A percentile compares a stretch with the other conserved stretches of the same genome.
These are phyloP conservation scores for Chirona hameri DNA, from an alignment of 2,888 invertebrate species.

Conservation along the genomic window DNA sequence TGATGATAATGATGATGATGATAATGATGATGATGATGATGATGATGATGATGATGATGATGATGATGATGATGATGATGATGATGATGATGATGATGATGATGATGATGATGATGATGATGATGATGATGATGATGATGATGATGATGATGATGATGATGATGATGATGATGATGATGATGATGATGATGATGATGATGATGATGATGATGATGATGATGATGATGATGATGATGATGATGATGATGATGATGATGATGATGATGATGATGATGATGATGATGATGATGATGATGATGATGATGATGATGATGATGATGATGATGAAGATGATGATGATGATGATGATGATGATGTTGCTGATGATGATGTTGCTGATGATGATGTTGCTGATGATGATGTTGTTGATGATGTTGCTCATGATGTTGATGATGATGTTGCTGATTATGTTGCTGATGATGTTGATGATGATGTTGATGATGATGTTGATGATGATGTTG, in stretches of 20 bases:
- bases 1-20: too few species aligned
- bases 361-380: too few species aligned
- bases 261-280: conserved; percentile 22
- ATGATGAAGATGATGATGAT: conserved; percentile 22
- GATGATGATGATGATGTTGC: too few species aligned
- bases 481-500: conserved; percentile 8
- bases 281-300: conserved; percentile 22
- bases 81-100: conserved; percentile 22
- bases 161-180: conserved; percentile 22
- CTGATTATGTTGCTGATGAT: too few species aligned
- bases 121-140: conserved; percentile 22
- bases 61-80: conserved; percentile 22
- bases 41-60: conserved; percentile 22
- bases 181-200: too few species aligned
- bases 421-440: too few species aligned
- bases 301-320: conserved; percentile 22
- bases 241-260: conserved; percentile 22
- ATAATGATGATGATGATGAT: too few species aligned
- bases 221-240: conserved; percentile 11
- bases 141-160: conserved; percentile 22
- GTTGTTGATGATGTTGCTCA: too few species aligned
- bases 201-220: background rate
- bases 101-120: conserved; percentile 22
- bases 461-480: too few species aligned
- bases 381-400: too few species aligned